These are phyloP conservation scores for Chloroceryle aenea DNA, from an alignment of 2,113 vertebrate species.

Conservation along the genomic window DNA sequence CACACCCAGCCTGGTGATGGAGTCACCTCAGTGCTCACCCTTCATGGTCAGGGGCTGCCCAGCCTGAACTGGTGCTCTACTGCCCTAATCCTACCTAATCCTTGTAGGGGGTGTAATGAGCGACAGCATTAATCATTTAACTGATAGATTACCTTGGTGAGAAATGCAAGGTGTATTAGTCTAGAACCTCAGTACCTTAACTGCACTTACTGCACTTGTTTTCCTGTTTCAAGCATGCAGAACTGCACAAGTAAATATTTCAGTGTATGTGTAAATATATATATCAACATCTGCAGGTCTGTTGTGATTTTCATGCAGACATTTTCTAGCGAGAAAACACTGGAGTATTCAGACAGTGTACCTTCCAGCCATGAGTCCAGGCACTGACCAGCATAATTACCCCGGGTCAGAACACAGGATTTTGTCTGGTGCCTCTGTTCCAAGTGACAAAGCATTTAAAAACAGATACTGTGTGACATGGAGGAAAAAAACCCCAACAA, in stretches of 20 bases:
- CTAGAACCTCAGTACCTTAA: background rate
- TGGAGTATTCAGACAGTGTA: background rate
- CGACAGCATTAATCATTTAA: fast-evolving
- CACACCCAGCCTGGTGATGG: too few relatives aligned
- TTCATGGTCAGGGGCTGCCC: background rate
- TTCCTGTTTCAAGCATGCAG: background rate
- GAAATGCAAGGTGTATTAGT: background rate
- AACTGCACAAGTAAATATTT: background rate
- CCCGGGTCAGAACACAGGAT: background rate
- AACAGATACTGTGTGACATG: background rate
- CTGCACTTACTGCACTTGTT: background rate
- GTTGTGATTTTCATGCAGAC: background rate
- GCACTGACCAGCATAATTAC: background rate
- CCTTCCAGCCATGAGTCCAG: background rate
- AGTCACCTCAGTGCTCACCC: background rate
- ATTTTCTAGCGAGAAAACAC: background rate
- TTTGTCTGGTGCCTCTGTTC: background rate
- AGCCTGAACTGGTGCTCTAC: fast-evolving
- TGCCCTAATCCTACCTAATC: background rate
- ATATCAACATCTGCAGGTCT: background rate
- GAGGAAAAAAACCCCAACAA: too few relatives aligned
- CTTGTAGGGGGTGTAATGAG: fast-evolving
- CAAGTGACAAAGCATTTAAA: background rate
- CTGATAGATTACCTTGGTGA: background rate
- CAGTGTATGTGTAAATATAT: background rate